A percentile compares a stretch with the other conserved stretches of the same genome.
Conservation (phyloP, 2,113 vertebrate species). For the Leptocoma aspasia region DNA sequence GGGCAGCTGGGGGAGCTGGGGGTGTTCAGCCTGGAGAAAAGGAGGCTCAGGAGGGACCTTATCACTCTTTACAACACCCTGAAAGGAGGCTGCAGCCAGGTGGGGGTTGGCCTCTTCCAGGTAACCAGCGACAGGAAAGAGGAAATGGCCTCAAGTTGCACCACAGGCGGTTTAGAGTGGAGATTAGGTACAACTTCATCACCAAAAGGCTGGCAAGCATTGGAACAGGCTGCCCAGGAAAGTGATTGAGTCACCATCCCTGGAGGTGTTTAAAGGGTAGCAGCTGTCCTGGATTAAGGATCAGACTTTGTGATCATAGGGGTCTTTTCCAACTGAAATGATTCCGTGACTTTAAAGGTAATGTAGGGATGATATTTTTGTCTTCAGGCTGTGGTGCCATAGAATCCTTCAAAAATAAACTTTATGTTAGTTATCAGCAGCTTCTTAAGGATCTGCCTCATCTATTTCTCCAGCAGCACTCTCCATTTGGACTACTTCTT, state of each 20-base stretch:
- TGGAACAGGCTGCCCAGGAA: neutral
- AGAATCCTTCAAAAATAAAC: neutral
- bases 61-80: neutral
- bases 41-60: neutral
- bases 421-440: neutral
- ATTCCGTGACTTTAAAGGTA: neutral
- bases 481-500: neutral
- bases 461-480: neutral
- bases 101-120: neutral
- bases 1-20: neutral
- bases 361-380: neutral
- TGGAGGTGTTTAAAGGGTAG: neutral
- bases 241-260: neutral
- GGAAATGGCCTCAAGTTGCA: neutral
- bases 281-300: neutral
- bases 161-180: neutral
- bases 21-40: neutral
- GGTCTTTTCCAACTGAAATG: neutral
- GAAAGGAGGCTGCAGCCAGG: neutral
- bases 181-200: neutral
- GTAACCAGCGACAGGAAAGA: neutral
- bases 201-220: neutral
- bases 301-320: accelerated
- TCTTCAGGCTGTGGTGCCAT: neutral
- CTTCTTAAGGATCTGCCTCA: neutral